Conservation (phyloP, 92 coral and sea anemone genomes). For the Epizoanthus illoricatus region DNA sequence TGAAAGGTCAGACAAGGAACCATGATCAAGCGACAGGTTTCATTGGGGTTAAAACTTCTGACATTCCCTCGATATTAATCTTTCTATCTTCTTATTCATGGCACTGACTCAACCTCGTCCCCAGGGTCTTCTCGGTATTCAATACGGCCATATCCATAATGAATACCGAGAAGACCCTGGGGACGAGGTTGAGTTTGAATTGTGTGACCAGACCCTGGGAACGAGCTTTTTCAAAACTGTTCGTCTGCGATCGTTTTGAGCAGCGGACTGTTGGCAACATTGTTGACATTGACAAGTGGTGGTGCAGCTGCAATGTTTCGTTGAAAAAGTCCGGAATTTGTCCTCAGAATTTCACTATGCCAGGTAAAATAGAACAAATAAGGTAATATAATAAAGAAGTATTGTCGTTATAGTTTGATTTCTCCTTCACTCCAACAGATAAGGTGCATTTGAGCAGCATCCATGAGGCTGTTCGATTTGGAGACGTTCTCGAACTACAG, state of each 20-base stretch:
- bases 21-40: too few relatives aligned
- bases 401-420: not conserved
- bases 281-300: slow-evolving; percentile 8
- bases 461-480: slow-evolving; percentile 97
- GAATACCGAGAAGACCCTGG: too few relatives aligned
- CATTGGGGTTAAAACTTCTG: too few relatives aligned
- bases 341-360: not conserved
- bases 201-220: not conserved
- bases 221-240: slow-evolving; percentile 1
- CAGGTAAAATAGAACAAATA: not conserved
- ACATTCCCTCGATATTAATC: too few relatives aligned
- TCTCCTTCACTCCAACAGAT: slow-evolving; percentile 51
- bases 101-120: too few relatives aligned
- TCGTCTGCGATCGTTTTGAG: slow-evolving; percentile 4
- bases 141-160: too few relatives aligned
- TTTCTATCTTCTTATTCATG: too few relatives aligned
- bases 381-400: not conserved
- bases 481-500: slow-evolving; percentile 92
- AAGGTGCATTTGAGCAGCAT: slow-evolving; percentile 82
- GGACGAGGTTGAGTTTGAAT: too few relatives aligned
- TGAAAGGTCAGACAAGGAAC: too few relatives aligned
- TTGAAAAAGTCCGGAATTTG: slow-evolving; percentile 8
- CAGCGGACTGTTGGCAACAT: slow-evolving; percentile 37
- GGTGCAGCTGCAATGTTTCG: not conserved
- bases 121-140: too few relatives aligned